Conservation (phyloP, 2,113 vertebrate species). For the Phylloscopus whistleri region DNA sequence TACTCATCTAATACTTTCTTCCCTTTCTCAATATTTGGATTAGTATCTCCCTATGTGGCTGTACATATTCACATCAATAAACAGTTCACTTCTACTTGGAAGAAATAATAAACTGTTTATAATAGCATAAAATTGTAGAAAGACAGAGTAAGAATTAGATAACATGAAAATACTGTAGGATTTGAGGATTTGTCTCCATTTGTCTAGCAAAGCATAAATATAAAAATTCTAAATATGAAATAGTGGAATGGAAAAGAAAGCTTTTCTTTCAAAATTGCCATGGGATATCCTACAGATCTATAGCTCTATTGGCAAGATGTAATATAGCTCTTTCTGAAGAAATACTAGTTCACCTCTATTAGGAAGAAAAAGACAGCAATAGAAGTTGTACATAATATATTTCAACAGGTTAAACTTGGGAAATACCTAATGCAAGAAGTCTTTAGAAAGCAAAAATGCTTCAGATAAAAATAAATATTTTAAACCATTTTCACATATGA, state of each 20-base stretch:
- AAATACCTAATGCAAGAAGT: neutral
- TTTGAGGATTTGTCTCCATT: constrained; percentile 30
- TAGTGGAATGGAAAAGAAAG: neutral
- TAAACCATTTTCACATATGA: neutral
- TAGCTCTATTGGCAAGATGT: neutral
- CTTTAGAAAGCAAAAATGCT: neutral
- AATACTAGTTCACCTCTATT: neutral
- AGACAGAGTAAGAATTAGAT: neutral
- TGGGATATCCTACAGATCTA: neutral
- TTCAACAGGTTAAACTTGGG: neutral
- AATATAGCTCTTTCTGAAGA: neutral
- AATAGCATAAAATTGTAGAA: neutral
- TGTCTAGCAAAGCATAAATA: neutral
- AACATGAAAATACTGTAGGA: neutral
- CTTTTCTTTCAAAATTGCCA: neutral
- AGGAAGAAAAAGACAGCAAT: neutral
- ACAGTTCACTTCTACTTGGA: constrained; percentile 9
- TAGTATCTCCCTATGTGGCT: neutral
- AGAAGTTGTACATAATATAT: neutral
- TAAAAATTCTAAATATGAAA: neutral
- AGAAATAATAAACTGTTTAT: constrained; percentile 34
- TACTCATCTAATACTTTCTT: neutral
- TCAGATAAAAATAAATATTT: neutral
- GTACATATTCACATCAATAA: neutral
- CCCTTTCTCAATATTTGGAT: constrained; percentile 36